phyloP scores from a whole-genome alignment of 2,888 invertebrate species.

The Erynnis tages region DNA sequence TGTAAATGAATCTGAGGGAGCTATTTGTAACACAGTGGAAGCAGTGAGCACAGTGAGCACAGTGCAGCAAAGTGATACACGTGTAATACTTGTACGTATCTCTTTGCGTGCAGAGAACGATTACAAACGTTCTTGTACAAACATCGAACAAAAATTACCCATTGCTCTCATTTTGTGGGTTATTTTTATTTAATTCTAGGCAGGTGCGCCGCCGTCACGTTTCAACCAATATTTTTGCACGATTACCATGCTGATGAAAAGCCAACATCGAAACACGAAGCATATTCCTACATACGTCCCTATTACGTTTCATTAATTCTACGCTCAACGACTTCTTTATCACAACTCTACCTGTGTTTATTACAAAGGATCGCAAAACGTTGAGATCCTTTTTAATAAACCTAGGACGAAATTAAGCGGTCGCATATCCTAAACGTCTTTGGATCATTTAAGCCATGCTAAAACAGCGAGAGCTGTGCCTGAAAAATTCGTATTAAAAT shows the following conservation, averaged over 20 bases:
- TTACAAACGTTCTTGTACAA: slow-evolving; percentile 17
- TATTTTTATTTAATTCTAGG: slow-evolving; percentile 80
- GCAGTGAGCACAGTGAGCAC: too few species aligned
- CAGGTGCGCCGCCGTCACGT: slow-evolving; percentile 66
- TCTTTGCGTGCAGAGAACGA: background rate
- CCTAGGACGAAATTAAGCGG: slow-evolving; percentile 6
- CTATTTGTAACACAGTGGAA: too few species aligned
- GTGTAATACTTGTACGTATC: background rate
- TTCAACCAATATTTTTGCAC: slow-evolving; percentile 74
- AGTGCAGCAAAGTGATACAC: background rate
- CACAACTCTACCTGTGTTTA: slow-evolving; percentile 25
- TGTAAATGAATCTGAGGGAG: too few species aligned
- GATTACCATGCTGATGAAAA: slow-evolving; percentile 81
- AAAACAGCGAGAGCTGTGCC: background rate
- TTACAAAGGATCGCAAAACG: slow-evolving; percentile 12
- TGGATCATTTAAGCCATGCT: background rate
- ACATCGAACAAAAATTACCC: slow-evolving; percentile 50
- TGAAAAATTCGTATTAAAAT: slow-evolving; percentile 42
- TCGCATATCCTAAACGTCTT: background rate
- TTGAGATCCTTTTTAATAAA: too few species aligned
- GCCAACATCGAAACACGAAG: slow-evolving; percentile 67
- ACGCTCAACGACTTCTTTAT: slow-evolving; percentile 52
- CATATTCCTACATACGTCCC: slow-evolving; percentile 45
- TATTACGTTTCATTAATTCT: slow-evolving; percentile 56
- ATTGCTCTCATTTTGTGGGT: slow-evolving; percentile 61